Percentiles rank a stretch among this genome's conserved stretches.
These are phyloP conservation scores for Smithornis capensis DNA, from an alignment of 2,113 vertebrate species.

Conservation along the genomic window DNA sequence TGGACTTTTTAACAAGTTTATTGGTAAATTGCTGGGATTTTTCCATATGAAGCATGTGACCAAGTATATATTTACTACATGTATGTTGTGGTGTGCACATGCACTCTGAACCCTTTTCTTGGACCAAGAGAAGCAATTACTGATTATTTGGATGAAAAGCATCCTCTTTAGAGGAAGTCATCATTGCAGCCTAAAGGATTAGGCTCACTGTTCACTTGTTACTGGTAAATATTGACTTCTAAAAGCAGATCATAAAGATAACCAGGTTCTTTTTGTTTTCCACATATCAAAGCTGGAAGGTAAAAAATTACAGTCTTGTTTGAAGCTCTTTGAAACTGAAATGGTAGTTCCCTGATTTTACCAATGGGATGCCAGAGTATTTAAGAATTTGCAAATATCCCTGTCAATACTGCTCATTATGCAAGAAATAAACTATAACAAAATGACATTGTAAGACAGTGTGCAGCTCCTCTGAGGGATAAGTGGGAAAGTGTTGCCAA, in stretches of 20 bases:
- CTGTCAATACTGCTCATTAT: background rate
- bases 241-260: background rate
- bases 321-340: background rate
- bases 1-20: background rate
- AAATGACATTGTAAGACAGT: background rate
- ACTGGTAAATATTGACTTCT: background rate
- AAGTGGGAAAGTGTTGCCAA: background rate
- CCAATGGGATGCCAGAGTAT: background rate
- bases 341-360: background rate
- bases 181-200: background rate
- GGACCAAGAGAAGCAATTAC: background rate
- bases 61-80: background rate
- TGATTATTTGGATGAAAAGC: background rate
- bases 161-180: background rate
- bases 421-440: background rate
- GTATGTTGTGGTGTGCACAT: background rate
- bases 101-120: background rate
- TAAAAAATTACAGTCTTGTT: background rate
- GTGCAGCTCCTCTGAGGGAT: background rate
- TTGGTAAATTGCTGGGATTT: background rate
- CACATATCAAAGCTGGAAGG: background rate
- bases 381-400: background rate
- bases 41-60: background rate
- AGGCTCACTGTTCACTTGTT: background rate
- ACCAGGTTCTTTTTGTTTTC: background rate